Evolutionary conservation across 2,888 invertebrate species (phyloP), one percentile per base, ranked within the genome.

Genomic region (Colostygia pectinataria): DNA sequence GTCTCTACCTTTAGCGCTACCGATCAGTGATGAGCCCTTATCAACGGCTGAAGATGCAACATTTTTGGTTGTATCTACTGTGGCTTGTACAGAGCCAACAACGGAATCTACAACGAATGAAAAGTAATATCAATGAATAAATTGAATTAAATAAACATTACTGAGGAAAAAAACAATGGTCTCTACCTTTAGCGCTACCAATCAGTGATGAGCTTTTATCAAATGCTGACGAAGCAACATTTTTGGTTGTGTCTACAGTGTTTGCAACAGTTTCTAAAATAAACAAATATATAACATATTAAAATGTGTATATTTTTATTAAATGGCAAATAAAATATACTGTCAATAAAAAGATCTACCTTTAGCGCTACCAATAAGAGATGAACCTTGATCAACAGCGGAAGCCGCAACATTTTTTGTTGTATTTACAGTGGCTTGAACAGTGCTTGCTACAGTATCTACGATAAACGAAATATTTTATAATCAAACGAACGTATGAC

Each of bases 231-330:
- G 74, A 65, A 3, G 81, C 73, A 23, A 67, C 65, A 59, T 67
- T 75, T 59, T 77, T 80, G 10, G 77, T 75, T 6, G 77, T 74
- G 52, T 77, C 80, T 60, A 83, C 67, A 18, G 79, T 76, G 44
- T 63, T 74, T 31, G 72, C 54, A 53, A 80, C 70, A 1, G 77
- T 71, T 53, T 80, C 81, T 81, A 79, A 10, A 28, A 49, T 29
- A 14, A 38, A 29, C 23, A 29, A 20, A 33, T 15, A 34, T 4
- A 38, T 39, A n/a, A n/a, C n/a, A n/a, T n/a, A n/a, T 15, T 15
- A 15, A 15, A 15, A 15, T 15, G 4, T 3, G 4, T 3, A 15
- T 15, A 15, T 15, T 15, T 15, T 15, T 15, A 3, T 4, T 15
- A 3, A 15, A 15, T 3, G 15, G 15, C 2, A 15, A 15, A 15